Conservation (phyloP, 2,797 vertebrate species). For the Acanthiza pusilla region DNA sequence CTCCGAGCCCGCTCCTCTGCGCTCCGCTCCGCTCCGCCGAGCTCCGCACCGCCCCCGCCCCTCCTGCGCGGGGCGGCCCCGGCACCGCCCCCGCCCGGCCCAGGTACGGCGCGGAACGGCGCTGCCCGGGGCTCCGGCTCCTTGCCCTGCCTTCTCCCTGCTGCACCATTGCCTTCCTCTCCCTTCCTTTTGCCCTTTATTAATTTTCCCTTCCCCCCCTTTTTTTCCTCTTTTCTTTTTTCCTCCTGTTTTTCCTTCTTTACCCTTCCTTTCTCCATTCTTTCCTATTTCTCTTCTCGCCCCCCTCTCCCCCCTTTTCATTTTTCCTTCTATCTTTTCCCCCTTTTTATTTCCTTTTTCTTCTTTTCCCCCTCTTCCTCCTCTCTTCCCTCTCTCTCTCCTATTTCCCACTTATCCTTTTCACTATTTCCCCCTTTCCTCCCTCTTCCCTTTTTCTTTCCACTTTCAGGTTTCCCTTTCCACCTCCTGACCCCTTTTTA, state of each 20-base stretch:
- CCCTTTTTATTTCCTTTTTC: neutral
- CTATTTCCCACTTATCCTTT: neutral
- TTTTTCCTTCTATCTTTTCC: neutral
- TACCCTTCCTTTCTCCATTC: neutral
- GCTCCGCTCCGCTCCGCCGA: neutral
- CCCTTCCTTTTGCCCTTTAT: no score
- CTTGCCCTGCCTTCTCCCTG: no score
- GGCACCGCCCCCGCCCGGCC: neutral
- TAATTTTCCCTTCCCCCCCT: accelerated
- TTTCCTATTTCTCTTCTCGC: accelerated
- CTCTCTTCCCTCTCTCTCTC: no score
- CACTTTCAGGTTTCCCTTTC: neutral
- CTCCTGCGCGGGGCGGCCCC: neutral
- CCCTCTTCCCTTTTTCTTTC: accelerated
- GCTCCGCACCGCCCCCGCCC: neutral
- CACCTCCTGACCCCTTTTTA: accelerated
- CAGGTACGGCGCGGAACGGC: neutral
- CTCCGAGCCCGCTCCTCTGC: neutral
- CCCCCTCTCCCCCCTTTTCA: accelerated
- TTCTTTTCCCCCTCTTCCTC: accelerated
- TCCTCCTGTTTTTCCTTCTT: neutral
- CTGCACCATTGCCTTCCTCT: neutral
- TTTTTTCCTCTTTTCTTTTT: accelerated
- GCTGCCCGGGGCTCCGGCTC: neutral
- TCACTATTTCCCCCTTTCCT: neutral